Base-by-base conservation (phyloP, 2,797 vertebrate genomes). In the Xenentodon cancila region DNA sequence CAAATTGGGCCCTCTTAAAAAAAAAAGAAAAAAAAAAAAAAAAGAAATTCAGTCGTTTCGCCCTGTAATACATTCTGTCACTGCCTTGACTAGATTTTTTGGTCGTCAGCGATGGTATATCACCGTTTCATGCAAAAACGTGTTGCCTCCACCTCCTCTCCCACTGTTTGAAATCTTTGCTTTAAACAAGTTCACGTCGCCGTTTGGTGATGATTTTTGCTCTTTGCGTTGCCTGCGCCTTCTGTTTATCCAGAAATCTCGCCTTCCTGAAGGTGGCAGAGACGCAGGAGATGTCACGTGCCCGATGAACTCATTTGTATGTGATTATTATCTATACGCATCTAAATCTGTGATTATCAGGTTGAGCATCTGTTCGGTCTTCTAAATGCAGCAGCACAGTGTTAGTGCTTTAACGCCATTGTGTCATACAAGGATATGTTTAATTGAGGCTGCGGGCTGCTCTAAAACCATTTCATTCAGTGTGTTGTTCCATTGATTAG, bases 1-100 rank as follows among this genome's bases (percentile, higher is more conserved):
- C 90, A 93, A 91, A 93, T 92, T 90, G 81, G 87, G 55, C 73
- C 68, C 81, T 85, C 72, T 82, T 75, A 81, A 85, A 37, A 37
- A 37, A 37, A 12, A 25, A 37, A 37, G 11, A 5, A 1, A 32
- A 9, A 37, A 37, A 25, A 37, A 37, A 37, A 5, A 1, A 32
- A 9, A 37, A 37, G 11, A 88, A 84, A 85, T 56, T 67, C 71
- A 49, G 45, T 73, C 64, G 53, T 86, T 86, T 77, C n/a, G 68
- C 61, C 53, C 55, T 17, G 44, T 75, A 59, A 80, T 80, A 73
- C 71, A 89, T 87, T 91, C 90, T 90, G 87, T 91, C 88, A 86
- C 73, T 17, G 71, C 73, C 83, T 87, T 22, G 40, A 65, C 25
- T 42, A 5, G 46, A 45, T 72, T 75, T 85, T 71, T 59, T 54